Evolutionary conservation across 1,140 invertebrate genomes (phyloP).

Genomic region (Arctopsyche grandis): DNA sequence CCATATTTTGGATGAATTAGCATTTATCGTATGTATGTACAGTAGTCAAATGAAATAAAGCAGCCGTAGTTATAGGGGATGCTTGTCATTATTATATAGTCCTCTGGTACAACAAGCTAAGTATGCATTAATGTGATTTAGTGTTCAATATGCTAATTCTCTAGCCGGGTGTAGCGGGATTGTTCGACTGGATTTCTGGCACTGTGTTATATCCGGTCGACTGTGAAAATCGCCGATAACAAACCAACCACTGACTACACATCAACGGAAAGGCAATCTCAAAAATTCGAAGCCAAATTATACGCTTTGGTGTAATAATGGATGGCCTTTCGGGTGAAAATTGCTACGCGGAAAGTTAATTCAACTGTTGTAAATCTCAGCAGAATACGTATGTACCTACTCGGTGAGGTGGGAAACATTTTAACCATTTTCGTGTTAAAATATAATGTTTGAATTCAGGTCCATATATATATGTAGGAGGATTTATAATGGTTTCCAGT

Average conservation of each 20-base stretch:
- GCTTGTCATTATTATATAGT: not conserved
- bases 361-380: no score
- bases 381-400: no score
- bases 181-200: not conserved
- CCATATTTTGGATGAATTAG: constrained; percentile 25
- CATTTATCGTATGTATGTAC: no score
- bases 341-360: no score
- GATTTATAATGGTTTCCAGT: no score
- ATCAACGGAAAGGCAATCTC: not conserved
- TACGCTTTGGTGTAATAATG: no score
- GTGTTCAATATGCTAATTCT: constrained; percentile 53
- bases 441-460: no score
- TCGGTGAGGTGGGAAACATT: no score
- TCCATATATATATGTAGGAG: no score
- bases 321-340: no score
- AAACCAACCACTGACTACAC: constrained; percentile 19
- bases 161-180: not conserved
- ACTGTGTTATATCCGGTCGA: constrained; percentile 15
- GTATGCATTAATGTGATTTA: constrained; percentile 49
- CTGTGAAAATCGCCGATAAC: constrained; percentile 51
- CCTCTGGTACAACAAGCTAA: not conserved
- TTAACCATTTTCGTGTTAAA: no score
- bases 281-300: not conserved
- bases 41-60: no score
- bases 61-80: not conserved